These are phyloP conservation scores for Drosophila quadrilineata DNA, from an alignment of 1,140 invertebrate species.

Conservation along the genomic window DNA sequence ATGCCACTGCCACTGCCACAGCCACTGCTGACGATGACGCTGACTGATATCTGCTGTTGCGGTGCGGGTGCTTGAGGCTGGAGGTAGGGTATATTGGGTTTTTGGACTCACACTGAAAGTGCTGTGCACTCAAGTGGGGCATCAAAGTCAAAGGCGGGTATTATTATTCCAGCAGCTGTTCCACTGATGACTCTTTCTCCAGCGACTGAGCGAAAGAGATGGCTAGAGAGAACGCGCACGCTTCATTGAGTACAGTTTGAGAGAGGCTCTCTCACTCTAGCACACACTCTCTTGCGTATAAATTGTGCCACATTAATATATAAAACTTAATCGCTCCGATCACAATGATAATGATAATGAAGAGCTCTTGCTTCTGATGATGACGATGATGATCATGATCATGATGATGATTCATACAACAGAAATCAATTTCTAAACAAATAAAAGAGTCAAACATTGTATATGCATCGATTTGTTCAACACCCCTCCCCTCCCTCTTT, in stretches of 20 bases:
- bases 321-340: slow-evolving; percentile 46
- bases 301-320: slow-evolving; percentile 49
- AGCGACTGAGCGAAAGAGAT: no score
- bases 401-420: slow-evolving; percentile 57
- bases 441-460: slow-evolving; percentile 12
- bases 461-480: slow-evolving; percentile 1
- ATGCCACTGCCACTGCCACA: background rate
- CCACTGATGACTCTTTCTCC: background rate
- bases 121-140: slow-evolving; percentile 65
- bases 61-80: slow-evolving; percentile 22
- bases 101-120: background rate
- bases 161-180: slow-evolving; percentile 44
- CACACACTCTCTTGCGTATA: slow-evolving; percentile 12
- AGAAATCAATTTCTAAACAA: slow-evolving; percentile 16
- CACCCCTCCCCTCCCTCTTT: background rate
- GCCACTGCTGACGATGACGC: slow-evolving; percentile 24
- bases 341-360: slow-evolving; percentile 64
- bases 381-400: slow-evolving; percentile 15
- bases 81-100: background rate
- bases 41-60: slow-evolving; percentile 38
- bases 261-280: background rate
- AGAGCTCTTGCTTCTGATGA: slow-evolving; percentile 23
- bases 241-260: slow-evolving; percentile 14
- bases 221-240: slow-evolving; percentile 6
- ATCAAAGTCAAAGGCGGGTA: slow-evolving; percentile 37